Evolutionary conservation across 2,888 invertebrate species (phyloP).

Genomic region (Acheta domesticus): DNA sequence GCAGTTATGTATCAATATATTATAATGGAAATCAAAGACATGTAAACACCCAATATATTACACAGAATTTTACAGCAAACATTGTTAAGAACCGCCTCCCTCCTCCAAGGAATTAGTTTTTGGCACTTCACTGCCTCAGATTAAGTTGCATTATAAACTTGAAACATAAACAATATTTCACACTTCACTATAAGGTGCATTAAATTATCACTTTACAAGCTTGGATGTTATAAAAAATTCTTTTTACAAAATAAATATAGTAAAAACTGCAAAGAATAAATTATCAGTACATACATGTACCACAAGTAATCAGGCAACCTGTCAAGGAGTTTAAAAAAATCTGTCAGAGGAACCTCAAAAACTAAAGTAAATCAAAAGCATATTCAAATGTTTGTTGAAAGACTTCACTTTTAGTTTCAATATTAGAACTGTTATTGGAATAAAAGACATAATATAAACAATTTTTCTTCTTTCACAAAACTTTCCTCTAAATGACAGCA

Average conservation of each 20-base stretch:
- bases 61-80: conserved; percentile 9
- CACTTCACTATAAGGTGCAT: not conserved
- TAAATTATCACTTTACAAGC: conserved; percentile 4
- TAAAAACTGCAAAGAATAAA: conserved; percentile 7
- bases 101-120: conserved; percentile 9
- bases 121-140: not conserved
- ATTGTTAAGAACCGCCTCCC: conserved; percentile 2
- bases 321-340: not conserved
- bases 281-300: conserved; percentile 3
- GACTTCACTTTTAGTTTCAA: not conserved
- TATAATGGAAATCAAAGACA: conserved; percentile 18
- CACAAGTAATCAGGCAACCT: not conserved
- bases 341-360: not conserved
- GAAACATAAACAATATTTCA: not conserved
- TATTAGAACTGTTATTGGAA: conserved; percentile 11
- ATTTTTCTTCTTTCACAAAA: not conserved
- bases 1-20: not conserved
- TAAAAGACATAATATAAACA: conserved; percentile 18
- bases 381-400: not conserved
- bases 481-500: not conserved
- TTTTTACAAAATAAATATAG: conserved; percentile 18
- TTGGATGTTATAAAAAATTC: not conserved
- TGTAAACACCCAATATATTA: conserved; percentile 18
- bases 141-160: not conserved
- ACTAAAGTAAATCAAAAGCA: not conserved